Conservation (phyloP, 2,888 invertebrate species). For the Orthosia incerta region DNA sequence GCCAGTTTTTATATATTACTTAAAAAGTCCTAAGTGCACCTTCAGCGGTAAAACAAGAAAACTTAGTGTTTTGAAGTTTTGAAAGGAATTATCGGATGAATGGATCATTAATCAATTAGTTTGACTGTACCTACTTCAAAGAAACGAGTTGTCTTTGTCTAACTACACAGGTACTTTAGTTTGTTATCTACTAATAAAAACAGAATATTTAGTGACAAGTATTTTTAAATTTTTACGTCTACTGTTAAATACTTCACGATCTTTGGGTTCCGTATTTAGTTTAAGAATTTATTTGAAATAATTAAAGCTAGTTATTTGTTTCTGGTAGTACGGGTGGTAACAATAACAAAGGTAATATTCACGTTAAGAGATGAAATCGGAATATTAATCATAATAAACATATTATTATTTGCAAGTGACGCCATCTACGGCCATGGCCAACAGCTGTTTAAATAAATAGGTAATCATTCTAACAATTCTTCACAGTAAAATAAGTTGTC, state of each 20-base stretch:
- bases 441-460: conserved; percentile 12
- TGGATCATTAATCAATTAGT: too few relatives aligned
- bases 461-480: background rate
- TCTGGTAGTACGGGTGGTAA: background rate
- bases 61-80: too few relatives aligned
- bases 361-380: background rate
- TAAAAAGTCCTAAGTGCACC: too few relatives aligned
- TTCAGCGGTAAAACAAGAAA: too few relatives aligned
- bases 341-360: too few relatives aligned
- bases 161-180: background rate
- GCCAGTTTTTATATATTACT: too few relatives aligned
- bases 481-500: background rate
- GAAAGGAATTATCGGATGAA: too few relatives aligned
- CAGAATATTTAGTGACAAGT: background rate
- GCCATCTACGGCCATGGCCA: background rate
- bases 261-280: background rate
- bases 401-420: background rate
- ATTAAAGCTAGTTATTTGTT: background rate
- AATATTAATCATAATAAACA: background rate
- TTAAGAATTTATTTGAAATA: background rate
- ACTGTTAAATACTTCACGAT: background rate
- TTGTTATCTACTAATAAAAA: background rate
- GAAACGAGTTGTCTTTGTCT: background rate
- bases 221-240: background rate
- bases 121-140: background rate